Evolutionary conservation across 1,140 invertebrate genomes (phyloP), one percentile per base, ranked within the genome.

Genomic region (Diachasma alloeum): DNA sequence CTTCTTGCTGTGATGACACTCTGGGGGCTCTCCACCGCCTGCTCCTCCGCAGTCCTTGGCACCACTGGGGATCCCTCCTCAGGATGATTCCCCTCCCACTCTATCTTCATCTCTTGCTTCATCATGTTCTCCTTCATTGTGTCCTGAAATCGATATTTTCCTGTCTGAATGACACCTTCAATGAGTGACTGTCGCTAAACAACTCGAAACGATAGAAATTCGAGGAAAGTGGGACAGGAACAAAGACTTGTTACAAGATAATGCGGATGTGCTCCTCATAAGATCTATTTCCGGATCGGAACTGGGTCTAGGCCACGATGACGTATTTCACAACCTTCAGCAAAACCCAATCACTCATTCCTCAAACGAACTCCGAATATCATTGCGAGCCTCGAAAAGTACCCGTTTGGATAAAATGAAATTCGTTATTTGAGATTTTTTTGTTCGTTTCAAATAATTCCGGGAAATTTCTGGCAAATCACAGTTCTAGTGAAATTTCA

Each of bases 1-100:
- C 91, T 87, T 24, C 91, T 88, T 19, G 90, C 89, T 3, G 91
- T 91, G 76, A 92, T 92, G 11, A 93, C 92, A 5, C 91, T 90
- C 4, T 86, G 85, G 0, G 86, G 86, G 73, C 81, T 85, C 53
- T 66, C 67, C 8, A 46, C 59, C 8, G 74, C 66, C 46, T 80
- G 82, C 17, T 87, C 82, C 3, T 84, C 82, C 9, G 72, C 72
- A 8, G 81, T 78, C 71, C 79, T 70, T 17, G 76, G 17, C 15
- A 85, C 53, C 31, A 85, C 83, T 0, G 84, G 79, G 0, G 88
- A 87, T 48, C 44, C 81, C 1, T 86, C 78, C 0, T 83, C 84
- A 0, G 75, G 56, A 2, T 74, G 86, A 46, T 78, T 83, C 67
- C 81, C 82, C n/a, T 89, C 86, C 87, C 89, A 89, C 53, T 89